Evolutionary conservation across 1,140 invertebrate genomes (phyloP).

Genomic region (Bacillus rossius): DNA sequence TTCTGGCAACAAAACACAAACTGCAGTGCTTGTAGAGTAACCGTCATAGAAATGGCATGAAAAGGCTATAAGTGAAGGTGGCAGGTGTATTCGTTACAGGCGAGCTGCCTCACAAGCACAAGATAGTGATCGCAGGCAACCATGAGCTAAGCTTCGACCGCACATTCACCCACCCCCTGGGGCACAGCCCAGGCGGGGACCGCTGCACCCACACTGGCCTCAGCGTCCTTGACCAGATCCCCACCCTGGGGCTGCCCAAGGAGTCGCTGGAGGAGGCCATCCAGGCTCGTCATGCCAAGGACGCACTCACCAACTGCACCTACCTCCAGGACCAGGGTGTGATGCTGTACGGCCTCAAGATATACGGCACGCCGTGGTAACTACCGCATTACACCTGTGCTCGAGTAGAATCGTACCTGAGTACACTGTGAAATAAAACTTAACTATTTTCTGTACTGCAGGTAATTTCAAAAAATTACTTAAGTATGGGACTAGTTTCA

Average conservation of each 20-base stretch:
- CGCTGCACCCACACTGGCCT: conserved; percentile 43
- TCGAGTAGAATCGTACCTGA: too few species aligned
- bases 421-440: too few species aligned
- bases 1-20: too few species aligned
- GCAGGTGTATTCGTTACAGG: too few species aligned
- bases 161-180: conserved; percentile 56
- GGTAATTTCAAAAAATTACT: conserved; percentile 5
- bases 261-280: conserved; percentile 58
- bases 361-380: conserved; percentile 83
- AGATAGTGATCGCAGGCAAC: conserved; percentile 86
- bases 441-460: neutral
- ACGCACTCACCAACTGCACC: conserved; percentile 68
- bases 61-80: too few species aligned
- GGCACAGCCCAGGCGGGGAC: conserved; percentile 36
- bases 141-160: conserved; percentile 82
- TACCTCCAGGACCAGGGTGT: conserved; percentile 70
- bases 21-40: too few species aligned
- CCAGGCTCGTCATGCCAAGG: conserved; percentile 53
- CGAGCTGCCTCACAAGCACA: conserved; percentile 70
- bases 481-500: too few species aligned
- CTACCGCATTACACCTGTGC: conserved; percentile 15
- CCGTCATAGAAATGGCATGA: too few species aligned
- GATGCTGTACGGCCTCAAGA: conserved; percentile 68
- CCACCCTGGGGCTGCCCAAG: conserved; percentile 59
- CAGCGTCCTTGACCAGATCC: conserved; percentile 55